phyloP scores from a whole-genome alignment of 2,797 vertebrate species.

The Melanotaenia trifasciata region DNA sequence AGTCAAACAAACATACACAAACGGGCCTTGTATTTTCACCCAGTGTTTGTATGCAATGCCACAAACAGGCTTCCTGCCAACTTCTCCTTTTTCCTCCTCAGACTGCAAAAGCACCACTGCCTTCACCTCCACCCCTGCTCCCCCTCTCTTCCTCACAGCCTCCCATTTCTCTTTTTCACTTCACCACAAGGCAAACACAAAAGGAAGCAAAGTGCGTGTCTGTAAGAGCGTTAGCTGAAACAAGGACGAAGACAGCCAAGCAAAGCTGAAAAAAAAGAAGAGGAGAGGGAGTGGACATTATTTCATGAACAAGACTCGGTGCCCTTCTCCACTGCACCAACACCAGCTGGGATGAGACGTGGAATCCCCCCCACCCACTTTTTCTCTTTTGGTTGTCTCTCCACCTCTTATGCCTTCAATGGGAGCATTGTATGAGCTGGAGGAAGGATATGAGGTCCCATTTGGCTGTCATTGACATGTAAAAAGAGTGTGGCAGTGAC shows the following conservation, averaged over 20 bases:
- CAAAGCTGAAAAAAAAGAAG: slow-evolving; percentile 48
- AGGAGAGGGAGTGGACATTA: slow-evolving; percentile 14
- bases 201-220: slow-evolving; percentile 24
- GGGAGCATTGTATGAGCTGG: slow-evolving; percentile 73
- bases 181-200: slow-evolving; percentile 60
- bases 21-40: slow-evolving; percentile 82
- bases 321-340: slow-evolving; percentile 43
- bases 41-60: slow-evolving; percentile 88
- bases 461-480: slow-evolving; percentile 89
- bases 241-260: slow-evolving; percentile 34
- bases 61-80: slow-evolving; percentile 82
- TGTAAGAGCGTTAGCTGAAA: slow-evolving; percentile 51
- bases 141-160: slow-evolving; percentile 58
- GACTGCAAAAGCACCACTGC: slow-evolving; percentile 69
- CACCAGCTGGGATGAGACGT: slow-evolving; percentile 67
- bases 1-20: slow-evolving; percentile 75
- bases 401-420: slow-evolving; percentile 59
- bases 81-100: slow-evolving; percentile 49
- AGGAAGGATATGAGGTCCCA: slow-evolving; percentile 82
- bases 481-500: slow-evolving; percentile 85
- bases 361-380: slow-evolving; percentile 44
- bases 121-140: slow-evolving; percentile 66
- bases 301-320: background rate
- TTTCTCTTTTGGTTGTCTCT: slow-evolving; percentile 19
- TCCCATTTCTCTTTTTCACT: slow-evolving; percentile 10